Percentiles rank a stretch among this genome's conserved stretches.
These are phyloP conservation scores for Lissonota sp. DNA, from an alignment of 2,888 invertebrate species.

Conservation along the genomic window DNA sequence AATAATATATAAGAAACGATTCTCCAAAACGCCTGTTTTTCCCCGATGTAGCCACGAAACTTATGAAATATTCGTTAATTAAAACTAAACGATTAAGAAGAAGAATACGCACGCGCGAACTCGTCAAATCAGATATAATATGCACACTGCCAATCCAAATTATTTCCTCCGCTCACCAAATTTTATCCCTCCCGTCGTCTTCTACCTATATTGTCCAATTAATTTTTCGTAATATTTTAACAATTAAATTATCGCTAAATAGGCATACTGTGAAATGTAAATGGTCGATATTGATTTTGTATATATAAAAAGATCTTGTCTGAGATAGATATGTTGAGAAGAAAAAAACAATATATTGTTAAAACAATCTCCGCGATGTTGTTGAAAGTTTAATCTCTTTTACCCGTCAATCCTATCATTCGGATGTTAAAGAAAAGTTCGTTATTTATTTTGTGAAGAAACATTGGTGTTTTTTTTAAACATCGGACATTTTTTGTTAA, in stretches of 20 bases:
- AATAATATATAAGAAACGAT: constrained; percentile 17
- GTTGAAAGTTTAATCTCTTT: not conserved
- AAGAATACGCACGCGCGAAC: constrained; percentile 38
- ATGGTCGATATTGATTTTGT: constrained; percentile 64
- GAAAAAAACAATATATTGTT: constrained; percentile 59
- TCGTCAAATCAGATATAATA: constrained; percentile 11
- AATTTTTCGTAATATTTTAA: constrained; percentile 24
- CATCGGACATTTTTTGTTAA: no score
- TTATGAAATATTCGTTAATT: constrained; percentile 19
- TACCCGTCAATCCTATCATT: no score
- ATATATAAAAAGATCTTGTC: constrained; percentile 60
- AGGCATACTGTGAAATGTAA: constrained; percentile 59
- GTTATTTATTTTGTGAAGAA: no score
- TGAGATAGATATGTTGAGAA: constrained; percentile 57
- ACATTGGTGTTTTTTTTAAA: no score
- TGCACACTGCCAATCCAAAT: constrained; percentile 59
- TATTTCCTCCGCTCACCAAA: constrained; percentile 11
- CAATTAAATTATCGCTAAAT: constrained; percentile 50
- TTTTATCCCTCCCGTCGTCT: not conserved
- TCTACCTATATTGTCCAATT: not conserved
- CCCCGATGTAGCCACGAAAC: constrained; percentile 11
- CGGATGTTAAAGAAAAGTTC: no score
- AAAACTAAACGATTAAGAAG: constrained; percentile 24
- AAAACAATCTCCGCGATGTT: constrained; percentile 45
- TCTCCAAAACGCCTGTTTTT: constrained; percentile 1